Evolutionary conservation across 2,113 vertebrate species (phyloP).

Genomic region (Cephalopterus ornatus): DNA sequence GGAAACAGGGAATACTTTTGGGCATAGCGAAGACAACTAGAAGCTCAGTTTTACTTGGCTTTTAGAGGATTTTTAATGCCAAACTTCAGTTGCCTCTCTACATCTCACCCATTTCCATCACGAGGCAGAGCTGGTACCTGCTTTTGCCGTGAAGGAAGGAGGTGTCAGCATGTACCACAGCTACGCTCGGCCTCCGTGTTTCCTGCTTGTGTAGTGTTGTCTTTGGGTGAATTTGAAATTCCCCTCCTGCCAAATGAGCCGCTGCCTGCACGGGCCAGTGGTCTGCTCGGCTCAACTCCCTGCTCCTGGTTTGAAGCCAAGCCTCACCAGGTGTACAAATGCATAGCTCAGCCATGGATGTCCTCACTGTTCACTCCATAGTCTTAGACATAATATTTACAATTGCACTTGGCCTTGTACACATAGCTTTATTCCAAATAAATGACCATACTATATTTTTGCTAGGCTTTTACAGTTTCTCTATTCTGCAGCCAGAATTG

Average conservation of each 20-base stretch:
- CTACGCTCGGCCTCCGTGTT: fast-evolving
- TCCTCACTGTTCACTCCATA: neutral
- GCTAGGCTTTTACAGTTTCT: neutral
- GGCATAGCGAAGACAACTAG: neutral
- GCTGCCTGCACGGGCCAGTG: neutral
- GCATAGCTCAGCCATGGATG: neutral
- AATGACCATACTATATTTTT: neutral
- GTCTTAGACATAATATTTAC: conserved; percentile 20
- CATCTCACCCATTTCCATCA: neutral
- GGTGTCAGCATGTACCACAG: fast-evolving
- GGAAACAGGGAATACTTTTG: neutral
- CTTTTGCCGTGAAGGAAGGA: neutral
- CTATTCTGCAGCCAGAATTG: neutral
- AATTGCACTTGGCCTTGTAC: neutral
- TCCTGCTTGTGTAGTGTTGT: neutral
- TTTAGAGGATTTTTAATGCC: neutral
- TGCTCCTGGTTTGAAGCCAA: neutral
- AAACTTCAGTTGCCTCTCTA: neutral
- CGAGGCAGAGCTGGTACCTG: neutral
- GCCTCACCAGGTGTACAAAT: conserved; percentile 5
- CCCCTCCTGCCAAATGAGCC: neutral
- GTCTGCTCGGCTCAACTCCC: neutral
- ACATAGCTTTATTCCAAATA: neutral
- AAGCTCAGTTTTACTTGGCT: neutral
- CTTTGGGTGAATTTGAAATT: conserved; percentile 2